A percentile compares a stretch with the other conserved stretches of the same genome.
These are phyloP conservation scores for Digitonthophagus gazella DNA, from an alignment of 2,888 invertebrate species.

Conservation along the genomic window DNA sequence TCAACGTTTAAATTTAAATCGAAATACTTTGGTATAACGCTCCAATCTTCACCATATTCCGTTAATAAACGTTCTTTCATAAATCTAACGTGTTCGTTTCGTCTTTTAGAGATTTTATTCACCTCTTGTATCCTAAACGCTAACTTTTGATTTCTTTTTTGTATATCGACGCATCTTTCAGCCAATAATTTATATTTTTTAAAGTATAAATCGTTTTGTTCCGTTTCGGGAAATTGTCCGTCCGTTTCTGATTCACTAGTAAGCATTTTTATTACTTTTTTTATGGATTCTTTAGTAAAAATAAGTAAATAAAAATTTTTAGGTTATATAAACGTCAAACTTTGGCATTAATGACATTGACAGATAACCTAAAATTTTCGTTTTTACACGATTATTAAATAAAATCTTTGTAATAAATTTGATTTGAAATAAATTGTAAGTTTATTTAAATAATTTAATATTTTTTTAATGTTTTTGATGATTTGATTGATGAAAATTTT, in stretches of 20 bases:
- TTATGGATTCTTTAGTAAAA: neutral
- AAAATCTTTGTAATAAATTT: no score
- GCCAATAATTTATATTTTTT: slow-evolving; percentile 71
- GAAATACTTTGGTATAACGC: slow-evolving; percentile 43
- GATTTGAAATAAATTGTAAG: no score
- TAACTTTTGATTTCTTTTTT: slow-evolving; percentile 74
- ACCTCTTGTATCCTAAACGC: slow-evolving; percentile 70
- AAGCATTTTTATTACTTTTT: slow-evolving; percentile 48
- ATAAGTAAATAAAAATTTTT: no score
- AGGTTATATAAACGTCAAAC: no score
- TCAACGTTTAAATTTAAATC: slow-evolving; percentile 41
- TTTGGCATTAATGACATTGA: no score
- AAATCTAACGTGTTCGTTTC: slow-evolving; percentile 67
- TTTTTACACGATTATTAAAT: no score
- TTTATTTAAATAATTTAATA: no score
- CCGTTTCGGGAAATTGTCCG: slow-evolving; percentile 49
- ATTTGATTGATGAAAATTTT: no score
- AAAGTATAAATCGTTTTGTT: slow-evolving; percentile 68
- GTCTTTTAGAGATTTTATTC: slow-evolving; percentile 65
- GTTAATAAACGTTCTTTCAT: slow-evolving; percentile 67
- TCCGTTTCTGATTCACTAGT: slow-evolving; percentile 63
- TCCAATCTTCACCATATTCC: slow-evolving; percentile 68
- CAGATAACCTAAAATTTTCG: no score
- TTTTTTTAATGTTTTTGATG: no score
- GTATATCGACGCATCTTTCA: slow-evolving; percentile 72